Evolutionary conservation across 2,113 vertebrate genomes (phyloP).

Genomic region (Microcebus griseorufus): DNA sequence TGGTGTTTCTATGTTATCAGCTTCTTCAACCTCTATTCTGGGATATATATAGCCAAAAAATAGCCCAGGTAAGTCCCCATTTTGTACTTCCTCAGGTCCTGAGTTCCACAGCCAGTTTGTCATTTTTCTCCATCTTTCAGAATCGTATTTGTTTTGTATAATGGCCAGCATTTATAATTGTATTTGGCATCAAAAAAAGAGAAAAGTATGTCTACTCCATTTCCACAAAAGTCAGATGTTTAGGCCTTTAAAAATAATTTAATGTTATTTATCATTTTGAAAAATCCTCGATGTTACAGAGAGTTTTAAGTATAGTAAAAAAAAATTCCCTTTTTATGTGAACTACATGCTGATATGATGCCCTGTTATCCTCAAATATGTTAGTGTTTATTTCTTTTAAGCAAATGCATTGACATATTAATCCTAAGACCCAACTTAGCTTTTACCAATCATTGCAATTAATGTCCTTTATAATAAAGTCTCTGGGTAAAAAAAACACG

Average conservation of each 20-base stretch:
- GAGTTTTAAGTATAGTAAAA: not conserved
- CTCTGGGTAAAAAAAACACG: not conserved
- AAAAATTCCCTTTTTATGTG: not conserved
- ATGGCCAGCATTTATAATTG: not conserved
- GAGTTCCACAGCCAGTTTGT: not conserved
- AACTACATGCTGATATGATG: not conserved
- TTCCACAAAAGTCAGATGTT: not conserved
- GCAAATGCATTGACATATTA: not conserved
- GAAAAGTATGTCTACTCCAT: not conserved
- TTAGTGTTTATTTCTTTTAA: not conserved
- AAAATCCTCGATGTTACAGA: not conserved
- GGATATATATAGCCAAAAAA: not conserved
- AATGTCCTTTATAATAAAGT: not conserved
- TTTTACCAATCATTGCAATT: conserved; percentile 5
- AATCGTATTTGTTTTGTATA: not conserved
- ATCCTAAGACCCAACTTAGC: not conserved
- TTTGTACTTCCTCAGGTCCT: not conserved
- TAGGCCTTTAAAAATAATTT: not conserved
- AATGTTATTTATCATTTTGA: not conserved
- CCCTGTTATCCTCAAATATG: not conserved
- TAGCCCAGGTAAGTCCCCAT: not conserved
- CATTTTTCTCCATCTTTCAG: not conserved
- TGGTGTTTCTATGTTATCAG: not conserved
- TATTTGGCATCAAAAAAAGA: not conserved
- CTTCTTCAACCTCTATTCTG: not conserved